Evolutionary conservation across 2,113 vertebrate species (phyloP).

Genomic region (Rhipidura dahli): DNA sequence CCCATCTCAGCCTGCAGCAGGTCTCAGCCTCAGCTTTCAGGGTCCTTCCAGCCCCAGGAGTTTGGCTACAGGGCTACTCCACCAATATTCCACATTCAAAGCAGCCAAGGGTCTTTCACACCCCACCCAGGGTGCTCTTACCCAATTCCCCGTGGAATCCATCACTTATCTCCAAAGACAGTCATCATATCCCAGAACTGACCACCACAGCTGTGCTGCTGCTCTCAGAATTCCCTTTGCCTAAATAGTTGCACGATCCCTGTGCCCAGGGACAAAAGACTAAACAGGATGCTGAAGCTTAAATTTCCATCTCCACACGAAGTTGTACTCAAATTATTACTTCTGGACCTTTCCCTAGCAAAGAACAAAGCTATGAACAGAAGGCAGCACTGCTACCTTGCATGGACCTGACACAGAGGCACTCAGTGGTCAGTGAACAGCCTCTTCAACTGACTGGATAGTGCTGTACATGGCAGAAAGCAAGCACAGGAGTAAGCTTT

Average conservation of each 20-base stretch:
- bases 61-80: rapidly evolving
- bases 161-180: background rate
- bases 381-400: background rate
- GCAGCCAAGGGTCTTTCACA: background rate
- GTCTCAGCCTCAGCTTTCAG: background rate
- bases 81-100: rapidly evolving
- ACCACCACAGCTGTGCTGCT: background rate
- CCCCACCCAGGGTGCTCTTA: background rate
- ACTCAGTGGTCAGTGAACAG: background rate
- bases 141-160: rapidly evolving
- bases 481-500: slow-evolving; percentile 22
- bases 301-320: background rate
- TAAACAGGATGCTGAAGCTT: background rate
- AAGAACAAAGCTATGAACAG: background rate
- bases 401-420: background rate
- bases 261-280: background rate
- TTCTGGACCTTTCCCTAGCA: background rate
- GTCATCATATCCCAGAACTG: rapidly evolving
- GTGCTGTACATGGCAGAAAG: slow-evolving; percentile 51
- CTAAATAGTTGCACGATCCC: background rate
- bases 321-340: background rate
- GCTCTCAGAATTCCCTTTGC: background rate
- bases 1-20: background rate
- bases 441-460: background rate
- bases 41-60: background rate